Conservation (phyloP, 2,888 invertebrate genomes). For the Pinctada fucata region DNA sequence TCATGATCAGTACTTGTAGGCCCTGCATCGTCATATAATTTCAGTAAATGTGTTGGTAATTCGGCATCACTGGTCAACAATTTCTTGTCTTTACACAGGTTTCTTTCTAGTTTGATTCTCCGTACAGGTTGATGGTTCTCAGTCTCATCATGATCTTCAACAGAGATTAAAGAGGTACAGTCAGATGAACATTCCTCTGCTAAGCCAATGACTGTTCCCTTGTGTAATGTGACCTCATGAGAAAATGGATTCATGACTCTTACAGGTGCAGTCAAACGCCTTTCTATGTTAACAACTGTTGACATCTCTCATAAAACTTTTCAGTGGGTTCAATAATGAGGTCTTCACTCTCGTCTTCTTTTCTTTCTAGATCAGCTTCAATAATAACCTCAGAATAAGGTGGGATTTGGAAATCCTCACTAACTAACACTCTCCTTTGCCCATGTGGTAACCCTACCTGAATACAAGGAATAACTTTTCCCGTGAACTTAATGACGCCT, state of each 20-base stretch:
- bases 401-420: constrained; percentile 35
- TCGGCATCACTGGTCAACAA: no score
- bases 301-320: no score
- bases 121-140: background rate
- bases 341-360: constrained; percentile 26
- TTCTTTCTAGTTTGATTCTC: background rate
- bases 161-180: background rate
- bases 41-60: background rate
- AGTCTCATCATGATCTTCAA: background rate
- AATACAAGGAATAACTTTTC: constrained; percentile 22
- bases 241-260: constrained; percentile 39
- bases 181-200: background rate
- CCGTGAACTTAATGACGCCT: constrained; percentile 24
- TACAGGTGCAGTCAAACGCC: constrained; percentile 33
- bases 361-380: constrained; percentile 34
- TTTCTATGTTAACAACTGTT: constrained; percentile 37
- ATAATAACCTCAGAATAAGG: constrained; percentile 27
- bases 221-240: background rate
- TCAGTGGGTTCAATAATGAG: constrained; percentile 41
- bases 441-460: constrained; percentile 18
- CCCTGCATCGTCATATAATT: background rate
- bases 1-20: background rate
- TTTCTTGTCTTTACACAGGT: background rate
- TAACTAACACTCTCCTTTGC: constrained; percentile 21
- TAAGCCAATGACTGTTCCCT: background rate